These are phyloP conservation scores for Malurus splendens DNA, from an alignment of 2,797 vertebrate genomes.

Conservation along the genomic window DNA sequence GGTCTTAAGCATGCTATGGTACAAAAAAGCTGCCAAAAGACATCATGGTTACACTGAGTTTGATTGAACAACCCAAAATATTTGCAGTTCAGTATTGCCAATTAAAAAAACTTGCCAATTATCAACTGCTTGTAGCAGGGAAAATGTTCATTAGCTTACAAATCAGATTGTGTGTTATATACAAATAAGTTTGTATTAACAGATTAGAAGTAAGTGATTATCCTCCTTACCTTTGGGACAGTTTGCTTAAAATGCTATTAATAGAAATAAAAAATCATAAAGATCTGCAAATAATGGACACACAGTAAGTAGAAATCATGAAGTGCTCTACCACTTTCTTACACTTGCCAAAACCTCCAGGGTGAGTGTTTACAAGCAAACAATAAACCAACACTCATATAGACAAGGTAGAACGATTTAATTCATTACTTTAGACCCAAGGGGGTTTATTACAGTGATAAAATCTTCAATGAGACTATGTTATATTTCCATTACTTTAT, in stretches of 20 bases:
- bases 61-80: slow-evolving; percentile 61
- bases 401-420: background rate
- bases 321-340: background rate
- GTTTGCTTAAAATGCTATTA: background rate
- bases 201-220: background rate
- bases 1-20: background rate
- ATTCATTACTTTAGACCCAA: background rate
- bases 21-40: slow-evolving; percentile 60
- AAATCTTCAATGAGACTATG: background rate
- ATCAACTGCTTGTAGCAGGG: background rate
- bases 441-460: background rate
- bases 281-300: background rate
- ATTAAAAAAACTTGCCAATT: slow-evolving; percentile 61
- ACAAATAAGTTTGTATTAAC: background rate
- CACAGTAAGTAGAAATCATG: background rate
- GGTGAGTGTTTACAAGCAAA: background rate
- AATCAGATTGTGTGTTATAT: slow-evolving; percentile 2
- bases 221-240: background rate
- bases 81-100: slow-evolving; percentile 57
- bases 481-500: background rate
- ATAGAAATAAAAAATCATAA: background rate
- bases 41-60: slow-evolving; percentile 42
- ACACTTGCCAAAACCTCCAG: background rate
- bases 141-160: slow-evolving; percentile 42
- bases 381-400: background rate